These are phyloP conservation scores for Drosophila gaucha DNA, from an alignment of 2,888 invertebrate species.

Conservation along the genomic window DNA sequence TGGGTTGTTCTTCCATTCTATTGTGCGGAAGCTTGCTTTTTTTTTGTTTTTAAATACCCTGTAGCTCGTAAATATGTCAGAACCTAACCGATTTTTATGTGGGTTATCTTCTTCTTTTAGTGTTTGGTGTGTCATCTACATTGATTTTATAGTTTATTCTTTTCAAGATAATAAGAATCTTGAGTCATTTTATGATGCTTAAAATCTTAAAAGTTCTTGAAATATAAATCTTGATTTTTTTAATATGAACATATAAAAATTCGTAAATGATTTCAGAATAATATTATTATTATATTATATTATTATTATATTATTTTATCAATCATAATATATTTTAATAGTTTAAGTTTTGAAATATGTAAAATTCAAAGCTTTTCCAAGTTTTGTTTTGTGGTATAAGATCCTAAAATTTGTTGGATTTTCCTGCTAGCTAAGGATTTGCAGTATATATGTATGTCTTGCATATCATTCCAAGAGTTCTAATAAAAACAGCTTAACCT, in stretches of 20 bases:
- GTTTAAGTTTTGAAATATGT: no score
- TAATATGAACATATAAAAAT: neutral
- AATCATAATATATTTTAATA: no score
- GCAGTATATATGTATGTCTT: no score
- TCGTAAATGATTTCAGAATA: neutral
- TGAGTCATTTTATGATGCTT: neutral
- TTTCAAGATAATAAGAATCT: neutral
- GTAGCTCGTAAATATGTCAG: neutral
- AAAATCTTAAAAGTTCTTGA: neutral
- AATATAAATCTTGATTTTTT: neutral
- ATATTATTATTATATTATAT: neutral
- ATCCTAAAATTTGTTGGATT: no score
- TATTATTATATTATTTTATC: no score
- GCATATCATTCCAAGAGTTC: no score
- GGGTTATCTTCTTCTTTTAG: neutral
- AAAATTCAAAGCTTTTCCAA: no score
- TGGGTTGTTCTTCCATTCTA: slow-evolving; percentile 10
- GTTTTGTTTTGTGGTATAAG: no score
- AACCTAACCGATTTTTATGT: slow-evolving; percentile 1
- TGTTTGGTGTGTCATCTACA: slow-evolving; percentile 4
- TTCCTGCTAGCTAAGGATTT: no score
- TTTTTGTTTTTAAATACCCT: slow-evolving; percentile 1
- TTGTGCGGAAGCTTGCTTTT: slow-evolving; percentile 37
- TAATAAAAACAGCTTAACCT: no score
- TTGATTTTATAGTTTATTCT: neutral